Evolutionary conservation across 2,113 vertebrate genomes (phyloP).

Genomic region (Orientallactaga bullata): DNA sequence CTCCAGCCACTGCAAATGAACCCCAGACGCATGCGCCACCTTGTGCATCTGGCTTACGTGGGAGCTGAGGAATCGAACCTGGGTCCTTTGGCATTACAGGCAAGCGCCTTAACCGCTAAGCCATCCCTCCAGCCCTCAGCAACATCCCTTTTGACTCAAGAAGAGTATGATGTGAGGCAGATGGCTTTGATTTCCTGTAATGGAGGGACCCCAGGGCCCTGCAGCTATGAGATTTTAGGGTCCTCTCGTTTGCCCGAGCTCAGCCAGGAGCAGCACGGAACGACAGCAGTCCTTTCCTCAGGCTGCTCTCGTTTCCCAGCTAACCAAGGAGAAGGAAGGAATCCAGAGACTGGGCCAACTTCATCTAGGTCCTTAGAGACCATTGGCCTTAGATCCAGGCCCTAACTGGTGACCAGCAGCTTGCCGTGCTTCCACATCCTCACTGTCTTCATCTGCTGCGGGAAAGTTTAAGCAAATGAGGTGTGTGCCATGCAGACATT

Average conservation of each 20-base stretch:
- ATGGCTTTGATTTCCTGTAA: slow-evolving; percentile 1
- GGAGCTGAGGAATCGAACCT: too few relatives aligned
- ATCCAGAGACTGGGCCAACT: not conserved
- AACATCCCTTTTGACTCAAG: not conserved
- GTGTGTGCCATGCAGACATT: not conserved
- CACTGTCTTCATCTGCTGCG: not conserved
- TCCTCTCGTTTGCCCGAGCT: not conserved
- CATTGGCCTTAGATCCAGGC: too few relatives aligned
- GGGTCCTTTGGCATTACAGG: too few relatives aligned
- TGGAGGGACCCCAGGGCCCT: not conserved
- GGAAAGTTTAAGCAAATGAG: not conserved
- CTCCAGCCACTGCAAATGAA: too few relatives aligned
- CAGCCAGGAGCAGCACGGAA: not conserved
- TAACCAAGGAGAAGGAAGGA: not conserved
- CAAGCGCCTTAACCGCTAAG: too few relatives aligned
- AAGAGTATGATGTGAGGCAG: not conserved
- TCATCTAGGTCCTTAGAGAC: not conserved
- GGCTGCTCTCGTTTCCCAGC: not conserved
- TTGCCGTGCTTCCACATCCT: not conserved
- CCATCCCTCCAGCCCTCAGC: too few relatives aligned
- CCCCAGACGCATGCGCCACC: too few relatives aligned
- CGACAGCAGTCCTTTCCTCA: not conserved
- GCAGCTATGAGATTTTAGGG: too few relatives aligned
- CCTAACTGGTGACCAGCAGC: not conserved
- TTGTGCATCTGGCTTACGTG: too few relatives aligned